phyloP scores from a whole-genome alignment of 2,888 invertebrate genomes.

The Rapana venosa region DNA sequence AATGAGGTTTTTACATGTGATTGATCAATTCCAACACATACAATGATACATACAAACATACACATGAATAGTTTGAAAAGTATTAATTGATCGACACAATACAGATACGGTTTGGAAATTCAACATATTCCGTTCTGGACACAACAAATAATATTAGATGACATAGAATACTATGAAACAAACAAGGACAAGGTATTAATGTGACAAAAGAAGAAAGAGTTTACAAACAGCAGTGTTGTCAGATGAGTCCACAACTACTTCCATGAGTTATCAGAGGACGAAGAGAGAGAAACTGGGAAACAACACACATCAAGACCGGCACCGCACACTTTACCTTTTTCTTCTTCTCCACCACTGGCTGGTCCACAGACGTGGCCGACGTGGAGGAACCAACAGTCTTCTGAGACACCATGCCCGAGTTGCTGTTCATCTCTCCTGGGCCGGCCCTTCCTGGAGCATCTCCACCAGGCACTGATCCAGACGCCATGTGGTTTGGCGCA shows the following conservation, averaged over 20 bases:
- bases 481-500: constrained; percentile 53
- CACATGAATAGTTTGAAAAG: too few species aligned
- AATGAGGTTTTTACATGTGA: too few species aligned
- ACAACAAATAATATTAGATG: neutral
- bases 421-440: constrained; percentile 46
- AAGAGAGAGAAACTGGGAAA: constrained; percentile 7
- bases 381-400: constrained; percentile 43
- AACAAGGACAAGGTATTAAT: neutral
- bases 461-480: constrained; percentile 47
- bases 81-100: too few species aligned
- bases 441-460: neutral
- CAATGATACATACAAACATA: too few species aligned
- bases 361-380: constrained; percentile 54
- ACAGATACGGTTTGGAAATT: neutral
- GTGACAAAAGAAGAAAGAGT: neutral
- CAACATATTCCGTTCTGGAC: neutral
- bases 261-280: neutral
- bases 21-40: too few species aligned
- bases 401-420: constrained; percentile 35
- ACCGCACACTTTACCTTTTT: constrained; percentile 59
- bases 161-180: neutral
- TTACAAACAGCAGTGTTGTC: constrained; percentile 18
- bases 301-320: neutral
- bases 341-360: constrained; percentile 63
- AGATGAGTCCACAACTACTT: constrained; percentile 3